Evolutionary conservation across 2,888 invertebrate species (phyloP).

Genomic region (Gisinianus flammeolus): DNA sequence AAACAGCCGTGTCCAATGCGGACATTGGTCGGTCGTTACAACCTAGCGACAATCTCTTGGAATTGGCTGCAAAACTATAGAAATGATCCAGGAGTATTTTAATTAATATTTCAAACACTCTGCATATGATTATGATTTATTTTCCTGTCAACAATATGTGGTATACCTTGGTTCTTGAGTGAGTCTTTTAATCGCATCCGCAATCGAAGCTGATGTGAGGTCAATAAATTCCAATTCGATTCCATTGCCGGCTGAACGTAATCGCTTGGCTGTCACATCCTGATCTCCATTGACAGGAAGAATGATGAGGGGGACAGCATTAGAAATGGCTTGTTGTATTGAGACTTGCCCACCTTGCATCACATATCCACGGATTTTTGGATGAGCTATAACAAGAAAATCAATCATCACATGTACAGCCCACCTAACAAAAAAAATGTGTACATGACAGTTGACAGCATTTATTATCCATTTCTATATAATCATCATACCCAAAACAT

Average conservation of each 20-base stretch:
- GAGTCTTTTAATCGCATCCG: constrained; percentile 21
- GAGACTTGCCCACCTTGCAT: constrained; percentile 43
- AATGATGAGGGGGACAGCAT: constrained; percentile 33
- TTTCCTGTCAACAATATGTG: not conserved
- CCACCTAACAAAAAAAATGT: not conserved
- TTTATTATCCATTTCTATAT: not conserved
- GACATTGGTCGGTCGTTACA: not conserved
- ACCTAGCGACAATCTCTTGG: not conserved
- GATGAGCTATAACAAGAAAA: constrained; percentile 25
- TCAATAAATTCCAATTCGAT: constrained; percentile 27
- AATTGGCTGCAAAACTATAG: not conserved
- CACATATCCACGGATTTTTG: constrained; percentile 33
- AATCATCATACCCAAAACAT: constrained; percentile 21
- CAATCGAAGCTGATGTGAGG: constrained; percentile 1
- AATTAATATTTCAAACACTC: too few species aligned
- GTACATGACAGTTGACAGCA: not conserved
- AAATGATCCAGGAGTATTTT: too few species aligned
- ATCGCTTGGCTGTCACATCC: constrained; percentile 31
- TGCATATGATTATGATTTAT: too few species aligned
- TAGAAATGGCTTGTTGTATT: constrained; percentile 30
- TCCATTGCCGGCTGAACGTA: constrained; percentile 24
- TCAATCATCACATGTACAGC: not conserved
- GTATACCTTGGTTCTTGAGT: constrained; percentile 22
- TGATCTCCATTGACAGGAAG: constrained; percentile 38
- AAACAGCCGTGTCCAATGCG: constrained; percentile 3